Percentiles rank a stretch among this genome's conserved stretches.
These are phyloP conservation scores for Syndactyla subalaris DNA, from an alignment of 2,797 vertebrate species.

Conservation along the genomic window DNA sequence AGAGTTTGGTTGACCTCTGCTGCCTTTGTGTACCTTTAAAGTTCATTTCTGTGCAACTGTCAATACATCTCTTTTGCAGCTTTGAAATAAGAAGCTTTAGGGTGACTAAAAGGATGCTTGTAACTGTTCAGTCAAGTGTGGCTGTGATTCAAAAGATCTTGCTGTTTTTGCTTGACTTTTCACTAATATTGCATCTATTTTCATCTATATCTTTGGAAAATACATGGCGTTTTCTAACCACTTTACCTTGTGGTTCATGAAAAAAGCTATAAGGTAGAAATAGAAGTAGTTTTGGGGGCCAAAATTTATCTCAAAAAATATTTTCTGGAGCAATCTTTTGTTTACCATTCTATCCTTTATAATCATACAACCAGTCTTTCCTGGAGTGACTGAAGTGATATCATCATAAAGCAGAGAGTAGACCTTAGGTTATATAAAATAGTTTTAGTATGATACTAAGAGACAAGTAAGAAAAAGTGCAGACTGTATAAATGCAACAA, in stretches of 20 bases:
- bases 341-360: not conserved
- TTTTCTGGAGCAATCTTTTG: not conserved
- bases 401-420: not conserved
- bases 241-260: not conserved
- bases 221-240: not conserved
- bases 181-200: not conserved
- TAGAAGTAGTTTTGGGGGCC: not conserved
- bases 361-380: not conserved
- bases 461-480: not conserved
- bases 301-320: not conserved
- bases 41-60: constrained; percentile 58
- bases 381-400: not conserved
- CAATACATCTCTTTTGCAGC: constrained; percentile 5
- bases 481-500: not conserved
- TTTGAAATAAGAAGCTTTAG: constrained; percentile 38
- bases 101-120: not conserved
- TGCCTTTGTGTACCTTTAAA: constrained; percentile 50
- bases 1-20: constrained; percentile 46
- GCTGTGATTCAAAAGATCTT: not conserved
- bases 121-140: constrained; percentile 11
- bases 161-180: constrained; percentile 38
- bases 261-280: not conserved
- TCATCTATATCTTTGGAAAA: not conserved
- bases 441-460: not conserved
- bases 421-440: not conserved